Evolutionary conservation across 2,888 invertebrate genomes (phyloP).

Genomic region (Ligdia adustata): DNA sequence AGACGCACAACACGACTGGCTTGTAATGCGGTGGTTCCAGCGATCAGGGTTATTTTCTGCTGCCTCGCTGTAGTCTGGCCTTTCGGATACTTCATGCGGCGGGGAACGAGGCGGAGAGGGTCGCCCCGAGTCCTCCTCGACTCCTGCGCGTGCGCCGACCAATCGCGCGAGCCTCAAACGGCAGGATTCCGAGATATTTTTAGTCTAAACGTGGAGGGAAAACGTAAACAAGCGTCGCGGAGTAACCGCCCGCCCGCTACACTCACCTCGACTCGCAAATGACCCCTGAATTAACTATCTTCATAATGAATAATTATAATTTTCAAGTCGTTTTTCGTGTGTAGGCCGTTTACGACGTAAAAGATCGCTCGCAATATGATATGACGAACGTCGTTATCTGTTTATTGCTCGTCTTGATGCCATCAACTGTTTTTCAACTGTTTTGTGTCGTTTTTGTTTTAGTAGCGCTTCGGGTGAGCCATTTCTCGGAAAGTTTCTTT

Average conservation of each 20-base stretch:
- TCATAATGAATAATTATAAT: conserved; percentile 60
- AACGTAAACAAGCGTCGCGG: conserved; percentile 78
- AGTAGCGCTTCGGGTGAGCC: conserved; percentile 6
- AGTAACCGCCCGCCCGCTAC: conserved; percentile 49
- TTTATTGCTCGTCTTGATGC: conserved; percentile 18
- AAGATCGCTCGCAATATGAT: conserved; percentile 35
- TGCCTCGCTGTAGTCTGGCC: conserved; percentile 67
- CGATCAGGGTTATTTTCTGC: conserved; percentile 83
- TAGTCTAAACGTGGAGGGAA: conserved; percentile 80
- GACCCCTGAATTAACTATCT: conserved; percentile 47
- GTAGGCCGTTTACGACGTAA: conserved; percentile 51
- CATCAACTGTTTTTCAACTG: conserved; percentile 22
- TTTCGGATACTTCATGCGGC: conserved; percentile 68
- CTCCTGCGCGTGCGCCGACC: conserved; percentile 73
- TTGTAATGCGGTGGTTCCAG: conserved; percentile 70
- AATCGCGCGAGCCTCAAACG: conserved; percentile 79
- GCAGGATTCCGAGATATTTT: conserved; percentile 82
- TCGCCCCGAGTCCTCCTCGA: conserved; percentile 65
- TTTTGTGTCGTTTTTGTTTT: conserved; percentile 18
- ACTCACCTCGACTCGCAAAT: conserved; percentile 44
- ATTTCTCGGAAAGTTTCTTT: conserved; percentile 2
- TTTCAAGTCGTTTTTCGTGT: conserved; percentile 54
- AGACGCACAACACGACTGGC: conserved; percentile 84
- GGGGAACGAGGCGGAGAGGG: conserved; percentile 43
- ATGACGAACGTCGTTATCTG: conserved; percentile 29